Evolutionary conservation across 2,113 vertebrate species (phyloP), one percentile per base, ranked within the genome.

Genomic region (Pedetes capensis): DNA sequence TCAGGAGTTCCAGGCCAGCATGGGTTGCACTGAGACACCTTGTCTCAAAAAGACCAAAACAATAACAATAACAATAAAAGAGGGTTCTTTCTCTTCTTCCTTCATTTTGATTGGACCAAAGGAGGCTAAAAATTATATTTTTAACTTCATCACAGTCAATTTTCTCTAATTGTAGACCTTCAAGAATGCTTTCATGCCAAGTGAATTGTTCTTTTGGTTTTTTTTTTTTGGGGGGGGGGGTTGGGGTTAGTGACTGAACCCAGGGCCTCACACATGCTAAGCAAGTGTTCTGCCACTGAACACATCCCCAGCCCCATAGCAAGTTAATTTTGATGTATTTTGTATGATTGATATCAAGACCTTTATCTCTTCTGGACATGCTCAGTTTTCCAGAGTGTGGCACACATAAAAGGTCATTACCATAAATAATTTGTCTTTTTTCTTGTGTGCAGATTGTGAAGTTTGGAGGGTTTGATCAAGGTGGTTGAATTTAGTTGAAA

Each of bases 81-180:
- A 22, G 68, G n/a, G 8, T 17, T 61, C 68, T 44, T 87, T 71
- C 63, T 68, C 68, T 69, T 55, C 49, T n/a, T 80, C 47, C 34
- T 93, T 91, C 32, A 61, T 68, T 87, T 84, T 47, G 22, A 55
- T 5, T 81, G 44, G 22, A 11, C 20, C 87, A 74, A 17, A 78
- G 57, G 44, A 94, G 11, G 14, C 32, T 78, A 61, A 39, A 18
- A 89, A 91, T 89, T 47, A 6, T 23, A 79, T 49, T 93, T 95
- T 92, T 42, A 32, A n/a, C 86, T 81, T 87, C 49, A 69, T 61
- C 7, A 4, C 13, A 44, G 23, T 53, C 4, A 32, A 0, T 95
- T 72, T 86, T 89, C 69, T 68, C 89, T 93, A 39, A 92, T 68
- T 92, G 76, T 75, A 87, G 13, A 68, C 17, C 32, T 49, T 92